These are phyloP conservation scores for Hemichromis elongatus DNA, from an alignment of 2,113 vertebrate species.

Conservation along the genomic window DNA sequence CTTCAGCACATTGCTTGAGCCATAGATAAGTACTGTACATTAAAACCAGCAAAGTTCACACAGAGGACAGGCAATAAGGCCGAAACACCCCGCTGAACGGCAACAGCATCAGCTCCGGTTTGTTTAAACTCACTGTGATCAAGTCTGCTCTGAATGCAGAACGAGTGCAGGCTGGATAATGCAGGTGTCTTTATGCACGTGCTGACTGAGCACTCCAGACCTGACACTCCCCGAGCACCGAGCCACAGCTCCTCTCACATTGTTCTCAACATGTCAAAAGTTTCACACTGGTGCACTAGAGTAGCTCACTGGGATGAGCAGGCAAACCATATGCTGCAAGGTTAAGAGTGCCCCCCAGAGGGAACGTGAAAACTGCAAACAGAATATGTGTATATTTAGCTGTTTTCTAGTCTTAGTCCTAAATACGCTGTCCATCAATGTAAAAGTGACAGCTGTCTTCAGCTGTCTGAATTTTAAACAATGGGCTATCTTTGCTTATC, in stretches of 20 bases:
- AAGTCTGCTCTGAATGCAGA: not conserved
- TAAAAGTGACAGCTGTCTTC: not conserved
- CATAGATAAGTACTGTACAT: not conserved
- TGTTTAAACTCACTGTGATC: not conserved
- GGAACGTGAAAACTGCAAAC: not conserved
- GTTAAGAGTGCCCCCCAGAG: not conserved
- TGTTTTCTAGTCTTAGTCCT: not conserved
- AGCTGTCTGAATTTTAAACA: not conserved
- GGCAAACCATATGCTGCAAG: not conserved
- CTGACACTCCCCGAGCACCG: not conserved
- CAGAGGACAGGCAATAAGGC: not conserved
- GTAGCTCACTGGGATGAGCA: not conserved
- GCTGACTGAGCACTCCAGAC: constrained; percentile 18
- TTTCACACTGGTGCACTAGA: fast-evolving
- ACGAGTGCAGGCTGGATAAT: not conserved
- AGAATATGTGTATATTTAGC: not conserved
- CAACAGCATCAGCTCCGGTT: not conserved
- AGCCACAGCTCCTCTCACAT: not conserved
- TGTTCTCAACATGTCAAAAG: not conserved
- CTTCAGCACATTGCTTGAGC: not conserved
- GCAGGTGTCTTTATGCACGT: not conserved
- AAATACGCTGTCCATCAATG: not conserved
- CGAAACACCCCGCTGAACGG: not conserved
- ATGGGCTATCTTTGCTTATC: not conserved
- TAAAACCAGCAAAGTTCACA: constrained; percentile 6